phyloP scores from a whole-genome alignment of 1,140 invertebrate species.

The Proctacanthus coquilletti region DNA sequence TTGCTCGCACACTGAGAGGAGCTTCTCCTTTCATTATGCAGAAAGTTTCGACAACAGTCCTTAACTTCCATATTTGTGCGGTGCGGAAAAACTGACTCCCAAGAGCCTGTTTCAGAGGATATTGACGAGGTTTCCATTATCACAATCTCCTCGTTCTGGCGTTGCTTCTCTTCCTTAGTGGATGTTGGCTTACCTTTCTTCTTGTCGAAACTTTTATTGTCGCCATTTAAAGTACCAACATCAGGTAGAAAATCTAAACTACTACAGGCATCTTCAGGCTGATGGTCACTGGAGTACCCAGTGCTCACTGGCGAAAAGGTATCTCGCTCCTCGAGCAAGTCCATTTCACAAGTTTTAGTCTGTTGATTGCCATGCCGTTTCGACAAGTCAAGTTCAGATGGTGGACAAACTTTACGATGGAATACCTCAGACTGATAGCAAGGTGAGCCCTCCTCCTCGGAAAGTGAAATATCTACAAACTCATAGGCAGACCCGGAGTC shows the following conservation, averaged over 20 bases:
- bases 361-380: neutral
- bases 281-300: neutral
- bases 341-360: conserved; percentile 22
- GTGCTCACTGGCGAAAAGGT: conserved; percentile 19
- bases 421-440: no score
- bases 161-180: conserved; percentile 50
- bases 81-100: conserved; percentile 40
- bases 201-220: conserved; percentile 3
- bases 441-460: no score
- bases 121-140: conserved; percentile 40
- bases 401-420: no score
- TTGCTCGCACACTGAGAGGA: neutral
- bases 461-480: no score
- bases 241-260: no score
- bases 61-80: conserved; percentile 7
- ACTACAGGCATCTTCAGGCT: neutral
- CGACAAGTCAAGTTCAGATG: neutral
- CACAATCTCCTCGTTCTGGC: conserved; percentile 50
- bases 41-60: conserved; percentile 8
- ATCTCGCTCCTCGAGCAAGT: conserved; percentile 23
- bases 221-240: no score
- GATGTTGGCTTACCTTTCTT: conserved; percentile 10
- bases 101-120: conserved; percentile 41
- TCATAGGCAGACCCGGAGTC: no score
- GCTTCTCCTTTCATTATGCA: conserved; percentile 8